Evolutionary conservation across 2,888 invertebrate species (phyloP), one percentile per base, ranked within the genome.

Genomic region (Phlogophora meticulosa): DNA sequence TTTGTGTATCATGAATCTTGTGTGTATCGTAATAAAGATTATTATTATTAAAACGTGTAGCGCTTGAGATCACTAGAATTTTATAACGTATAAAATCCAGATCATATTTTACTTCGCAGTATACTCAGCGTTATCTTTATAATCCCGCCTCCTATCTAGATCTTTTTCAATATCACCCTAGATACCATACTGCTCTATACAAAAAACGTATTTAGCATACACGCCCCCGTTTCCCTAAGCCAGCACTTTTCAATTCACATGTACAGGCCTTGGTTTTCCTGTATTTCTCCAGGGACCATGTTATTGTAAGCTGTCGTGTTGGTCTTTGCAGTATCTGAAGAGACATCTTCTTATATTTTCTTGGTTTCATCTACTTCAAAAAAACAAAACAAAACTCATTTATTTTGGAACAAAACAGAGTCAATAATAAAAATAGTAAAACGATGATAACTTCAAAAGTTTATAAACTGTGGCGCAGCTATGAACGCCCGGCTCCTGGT

Each of bases 261-360:
- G 61, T 34, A 17, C 22, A 17, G 59, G 62, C 38, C 32, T 62
- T 76, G 49, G 69, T 45, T 73, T 75, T 38, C 53, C 43, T 7
- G 20, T 65, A 78, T 77, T 73, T 78, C 78, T 64, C 69, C 4
- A 0, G 62, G n/a, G 80, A 22, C 40, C 28, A 57, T 73, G 28
- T 28, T 28, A 60, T 58, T 57, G 69, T 58, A 46, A 69, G 60
- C 69, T 56, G 32, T 45, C 43, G 24, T 9, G 10, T 28, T 45
- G 34, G 13, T 53, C 34, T 63, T 13, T 11, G 34, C 45, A 43
- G 28, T 36, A 64, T 57, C 24, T 5, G 36, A 45, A 15, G 17
- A 22, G 2, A 55, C 36, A 34, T 13, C 22, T 17, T 36, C 11
- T 40, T 71, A 32, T 49, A 42, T 58, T 51, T 22, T 11, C 22